These are phyloP conservation scores for Sula dactylatra DNA, from an alignment of 2,113 vertebrate species.

Conservation along the genomic window DNA sequence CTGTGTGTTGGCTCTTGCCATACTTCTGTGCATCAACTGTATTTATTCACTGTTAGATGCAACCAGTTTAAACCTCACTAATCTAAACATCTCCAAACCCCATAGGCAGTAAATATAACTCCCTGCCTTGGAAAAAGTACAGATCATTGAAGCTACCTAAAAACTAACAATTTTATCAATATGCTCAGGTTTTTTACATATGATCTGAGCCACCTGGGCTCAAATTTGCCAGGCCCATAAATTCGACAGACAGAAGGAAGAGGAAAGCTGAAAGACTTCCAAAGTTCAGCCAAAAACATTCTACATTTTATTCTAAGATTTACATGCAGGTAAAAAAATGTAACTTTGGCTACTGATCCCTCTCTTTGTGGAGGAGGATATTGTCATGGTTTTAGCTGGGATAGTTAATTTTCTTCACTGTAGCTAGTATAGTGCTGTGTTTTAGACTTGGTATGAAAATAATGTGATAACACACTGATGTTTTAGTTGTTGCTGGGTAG, in stretches of 20 bases:
- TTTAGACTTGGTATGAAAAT: no score
- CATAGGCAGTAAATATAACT: background rate
- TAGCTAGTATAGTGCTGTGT: no score
- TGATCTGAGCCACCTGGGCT: rapidly evolving
- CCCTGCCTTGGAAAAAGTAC: background rate
- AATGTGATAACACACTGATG: no score
- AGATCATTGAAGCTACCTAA: background rate
- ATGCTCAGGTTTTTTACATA: background rate
- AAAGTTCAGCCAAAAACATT: background rate
- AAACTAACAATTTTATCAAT: background rate
- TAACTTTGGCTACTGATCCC: background rate
- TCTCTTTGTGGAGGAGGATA: background rate
- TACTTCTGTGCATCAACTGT: background rate
- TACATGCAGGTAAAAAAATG: background rate
- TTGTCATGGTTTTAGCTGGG: no score
- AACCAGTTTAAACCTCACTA: background rate
- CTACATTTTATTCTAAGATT: background rate
- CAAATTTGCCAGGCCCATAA: background rate
- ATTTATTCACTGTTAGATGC: background rate
- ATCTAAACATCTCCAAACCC: background rate
- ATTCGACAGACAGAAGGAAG: background rate
- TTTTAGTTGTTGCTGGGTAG: no score
- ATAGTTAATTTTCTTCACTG: no score
- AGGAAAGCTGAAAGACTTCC: background rate
- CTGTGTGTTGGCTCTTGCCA: background rate